Conservation (phyloP, 2,797 vertebrate species). For the Psittacula echo region DNA sequence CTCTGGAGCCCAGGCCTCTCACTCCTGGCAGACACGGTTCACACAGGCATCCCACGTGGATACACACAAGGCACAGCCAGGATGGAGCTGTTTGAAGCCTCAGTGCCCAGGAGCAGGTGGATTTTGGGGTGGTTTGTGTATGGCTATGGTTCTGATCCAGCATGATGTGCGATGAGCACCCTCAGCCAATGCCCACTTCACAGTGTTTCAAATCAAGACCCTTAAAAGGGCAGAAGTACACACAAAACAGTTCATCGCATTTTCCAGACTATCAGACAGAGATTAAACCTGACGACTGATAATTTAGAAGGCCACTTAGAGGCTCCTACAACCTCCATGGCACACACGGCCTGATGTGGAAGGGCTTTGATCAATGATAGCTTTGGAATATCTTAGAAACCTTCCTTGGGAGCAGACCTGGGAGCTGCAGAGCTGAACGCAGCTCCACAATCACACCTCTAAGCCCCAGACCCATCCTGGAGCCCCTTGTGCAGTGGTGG, state of each 20-base stretch:
- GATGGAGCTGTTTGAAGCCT: neutral
- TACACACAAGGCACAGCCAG: neutral
- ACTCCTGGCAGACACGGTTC: neutral
- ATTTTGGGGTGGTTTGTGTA: neutral
- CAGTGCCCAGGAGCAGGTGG: neutral
- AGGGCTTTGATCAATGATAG: neutral
- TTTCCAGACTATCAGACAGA: neutral
- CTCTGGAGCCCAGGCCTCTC: neutral
- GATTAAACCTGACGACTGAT: neutral
- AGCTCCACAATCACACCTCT: neutral
- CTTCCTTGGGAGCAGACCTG: neutral
- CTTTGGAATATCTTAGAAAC: fast-evolving
- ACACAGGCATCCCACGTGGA: neutral
- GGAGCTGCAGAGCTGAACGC: neutral
- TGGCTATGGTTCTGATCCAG: fast-evolving
- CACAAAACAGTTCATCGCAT: neutral
- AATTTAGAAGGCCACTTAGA: neutral
- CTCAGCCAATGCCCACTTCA: fast-evolving
- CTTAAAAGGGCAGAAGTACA: neutral
- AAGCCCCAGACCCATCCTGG: neutral
- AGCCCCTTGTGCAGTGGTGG: neutral
- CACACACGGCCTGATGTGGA: neutral
- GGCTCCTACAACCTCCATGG: neutral
- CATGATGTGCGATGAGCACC: fast-evolving
- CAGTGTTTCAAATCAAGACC: neutral